Evolutionary conservation across 2,113 vertebrate genomes (phyloP), one percentile per base, ranked within the genome.

Genomic region (Coregonus clupeaformis): DNA sequence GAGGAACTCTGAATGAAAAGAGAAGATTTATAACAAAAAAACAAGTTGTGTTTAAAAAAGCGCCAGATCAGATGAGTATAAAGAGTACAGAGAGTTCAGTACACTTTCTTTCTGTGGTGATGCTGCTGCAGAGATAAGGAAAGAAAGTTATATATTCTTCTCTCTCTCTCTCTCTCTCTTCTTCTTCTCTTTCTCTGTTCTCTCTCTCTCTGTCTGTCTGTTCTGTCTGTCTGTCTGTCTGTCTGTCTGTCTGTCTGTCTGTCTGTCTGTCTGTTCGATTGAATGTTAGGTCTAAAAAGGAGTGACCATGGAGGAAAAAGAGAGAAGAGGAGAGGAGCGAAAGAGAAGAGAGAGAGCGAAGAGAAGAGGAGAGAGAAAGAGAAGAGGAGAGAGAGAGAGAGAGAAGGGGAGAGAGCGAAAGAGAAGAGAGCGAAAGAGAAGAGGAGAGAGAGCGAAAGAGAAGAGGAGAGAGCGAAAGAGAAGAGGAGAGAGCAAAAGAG

Each of bases 241-340:
- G n/a, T n/a, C n/a, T n/a, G n/a, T n/a, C n/a, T n/a, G n/a, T n/a
- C n/a, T n/a, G n/a, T n/a, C n/a, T n/a, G n/a, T n/a, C n/a, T n/a
- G n/a, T n/a, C n/a, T n/a, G n/a, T n/a, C 88, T 88, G 90, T 90
- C 89, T 86, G 83, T 91, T 88, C 90, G 89, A 86, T 81, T 85
- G 86, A 90, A 87, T 90, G 85, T 86, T 52, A 89, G 89, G 88
- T 92, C 91, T 92, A n/a, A 89, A 93, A 92, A 93, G 89, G 85
- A 88, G 80, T n/a, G 86, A 90, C 87, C 87, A 18, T 18, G 49
- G 49, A 52, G 49, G 49, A 84, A 84, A 84, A 86, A 84, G 86
- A 69, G 84, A 91, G 42, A 45, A 45, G 47, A 52, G 47, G 85
- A 84, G 85, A 11, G 36, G n/a, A 42, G 36, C 7, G 86, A 84